A percentile compares a stretch with the other conserved stretches of the same genome.
These are phyloP conservation scores for Luehdorfia chinensis DNA, from an alignment of 1,140 invertebrate species.

Conservation along the genomic window DNA sequence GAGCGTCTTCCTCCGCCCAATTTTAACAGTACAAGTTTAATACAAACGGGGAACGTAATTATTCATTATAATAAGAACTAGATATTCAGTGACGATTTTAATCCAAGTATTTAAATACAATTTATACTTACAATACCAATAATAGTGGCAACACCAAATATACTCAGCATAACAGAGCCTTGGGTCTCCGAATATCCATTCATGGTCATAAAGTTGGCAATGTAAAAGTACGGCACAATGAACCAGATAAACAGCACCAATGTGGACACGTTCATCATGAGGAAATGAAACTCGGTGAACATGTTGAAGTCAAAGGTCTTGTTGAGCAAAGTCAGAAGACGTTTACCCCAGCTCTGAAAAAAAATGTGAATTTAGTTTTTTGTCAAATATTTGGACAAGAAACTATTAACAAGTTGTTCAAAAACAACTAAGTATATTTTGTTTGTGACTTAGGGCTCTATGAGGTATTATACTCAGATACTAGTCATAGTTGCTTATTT, in stretches of 20 bases:
- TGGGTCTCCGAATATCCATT: slow-evolving; percentile 82
- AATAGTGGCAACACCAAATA: slow-evolving; percentile 90
- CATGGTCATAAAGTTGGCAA: slow-evolving; percentile 83
- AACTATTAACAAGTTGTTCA: too few species aligned
- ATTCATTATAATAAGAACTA: too few species aligned
- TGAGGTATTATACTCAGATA: too few species aligned
- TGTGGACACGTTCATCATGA: slow-evolving; percentile 90
- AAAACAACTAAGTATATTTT: too few species aligned
- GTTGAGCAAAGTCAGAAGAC: slow-evolving; percentile 82
- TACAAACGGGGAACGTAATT: too few species aligned
- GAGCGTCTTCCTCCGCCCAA: too few species aligned
- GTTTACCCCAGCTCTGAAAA: slow-evolving; percentile 84
- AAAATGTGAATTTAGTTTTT: slow-evolving; percentile 15
- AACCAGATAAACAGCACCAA: slow-evolving; percentile 93
- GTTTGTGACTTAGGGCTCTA: too few species aligned
- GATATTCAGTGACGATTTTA: too few species aligned
- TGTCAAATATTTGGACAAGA: slow-evolving; percentile 25
- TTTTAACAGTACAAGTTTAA: too few species aligned
- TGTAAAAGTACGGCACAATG: slow-evolving; percentile 93
- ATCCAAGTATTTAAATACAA: too few species aligned
- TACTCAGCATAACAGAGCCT: slow-evolving; percentile 85
- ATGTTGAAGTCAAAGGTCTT: slow-evolving; percentile 89
- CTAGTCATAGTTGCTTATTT: too few species aligned
- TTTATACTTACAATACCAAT: slow-evolving; percentile 89
- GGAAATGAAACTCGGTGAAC: slow-evolving; percentile 89